Percentiles rank a stretch among this genome's conserved stretches.
These are phyloP conservation scores for Macquaria australasica DNA, from an alignment of 2,113 vertebrate genomes.

Conservation along the genomic window DNA sequence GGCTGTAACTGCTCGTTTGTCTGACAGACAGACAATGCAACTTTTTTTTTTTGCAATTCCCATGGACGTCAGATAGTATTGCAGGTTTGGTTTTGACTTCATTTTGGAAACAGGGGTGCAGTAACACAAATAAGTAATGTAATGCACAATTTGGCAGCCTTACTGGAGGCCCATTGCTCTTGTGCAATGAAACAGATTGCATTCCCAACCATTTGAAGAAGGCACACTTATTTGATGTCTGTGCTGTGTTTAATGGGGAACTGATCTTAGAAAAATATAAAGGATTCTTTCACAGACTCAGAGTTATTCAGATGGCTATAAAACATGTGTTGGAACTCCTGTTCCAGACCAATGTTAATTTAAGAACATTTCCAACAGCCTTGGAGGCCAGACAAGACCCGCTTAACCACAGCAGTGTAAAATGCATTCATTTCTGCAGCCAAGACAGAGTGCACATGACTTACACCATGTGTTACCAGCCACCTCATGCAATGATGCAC, in stretches of 20 bases:
- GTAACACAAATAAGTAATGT: background rate
- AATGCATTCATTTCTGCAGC: slow-evolving; percentile 3
- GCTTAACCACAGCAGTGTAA: background rate
- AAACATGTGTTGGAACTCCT: slow-evolving; percentile 15
- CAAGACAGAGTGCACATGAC: background rate
- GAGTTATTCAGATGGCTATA: background rate
- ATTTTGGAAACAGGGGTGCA: background rate
- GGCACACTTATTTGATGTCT: background rate
- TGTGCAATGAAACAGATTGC: background rate
- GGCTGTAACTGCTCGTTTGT: background rate
- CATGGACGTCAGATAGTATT: background rate
- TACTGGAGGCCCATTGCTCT: background rate
- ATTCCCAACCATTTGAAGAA: background rate
- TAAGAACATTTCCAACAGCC: slow-evolving; percentile 34
- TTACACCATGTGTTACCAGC: background rate
- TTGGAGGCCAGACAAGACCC: slow-evolving; percentile 11
- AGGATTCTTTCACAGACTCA: slow-evolving; percentile 2
- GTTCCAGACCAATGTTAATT: slow-evolving; percentile 10
- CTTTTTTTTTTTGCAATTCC: background rate
- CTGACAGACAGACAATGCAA: background rate
- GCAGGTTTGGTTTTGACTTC: background rate
- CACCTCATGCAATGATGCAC: background rate
- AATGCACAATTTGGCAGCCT: background rate
- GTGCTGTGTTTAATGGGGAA: background rate
- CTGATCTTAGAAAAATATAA: background rate